Evolutionary conservation across 2,113 vertebrate genomes (phyloP).

Genomic region (Jaculus jaculus): DNA sequence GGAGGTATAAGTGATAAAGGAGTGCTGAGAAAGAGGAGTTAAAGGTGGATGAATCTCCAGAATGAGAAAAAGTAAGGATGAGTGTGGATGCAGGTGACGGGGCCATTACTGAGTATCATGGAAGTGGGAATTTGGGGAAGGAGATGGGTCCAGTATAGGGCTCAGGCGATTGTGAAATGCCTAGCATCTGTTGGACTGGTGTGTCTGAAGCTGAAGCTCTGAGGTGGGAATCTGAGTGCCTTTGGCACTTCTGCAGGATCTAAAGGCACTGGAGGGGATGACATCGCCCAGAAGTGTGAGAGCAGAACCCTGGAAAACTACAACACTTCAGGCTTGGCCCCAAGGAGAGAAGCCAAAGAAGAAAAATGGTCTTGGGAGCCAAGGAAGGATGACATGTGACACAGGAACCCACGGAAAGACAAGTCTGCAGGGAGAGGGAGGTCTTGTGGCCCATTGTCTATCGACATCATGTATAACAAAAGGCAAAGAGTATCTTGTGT

Average conservation of each 20-base stretch:
- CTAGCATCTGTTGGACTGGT: too few relatives aligned
- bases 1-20: neutral
- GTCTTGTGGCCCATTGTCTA: neutral
- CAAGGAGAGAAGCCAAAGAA: neutral
- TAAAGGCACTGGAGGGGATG: neutral
- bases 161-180: neutral
- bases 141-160: neutral
- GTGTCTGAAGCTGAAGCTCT: neutral
- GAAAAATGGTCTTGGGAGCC: too few relatives aligned
- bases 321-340: neutral
- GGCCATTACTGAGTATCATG: neutral
- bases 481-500: neutral
- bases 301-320: neutral
- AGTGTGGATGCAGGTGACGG: neutral
- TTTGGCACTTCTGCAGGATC: too few relatives aligned
- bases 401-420: neutral
- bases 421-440: neutral
- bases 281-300: neutral
- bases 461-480: neutral
- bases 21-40: neutral
- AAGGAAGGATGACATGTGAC: neutral
- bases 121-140: neutral
- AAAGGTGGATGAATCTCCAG: neutral
- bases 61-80: neutral
- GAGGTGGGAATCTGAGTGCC: neutral